Base-by-base conservation (phyloP, 2,113 vertebrate species). In the Prochilodus magdalenae region DNA sequence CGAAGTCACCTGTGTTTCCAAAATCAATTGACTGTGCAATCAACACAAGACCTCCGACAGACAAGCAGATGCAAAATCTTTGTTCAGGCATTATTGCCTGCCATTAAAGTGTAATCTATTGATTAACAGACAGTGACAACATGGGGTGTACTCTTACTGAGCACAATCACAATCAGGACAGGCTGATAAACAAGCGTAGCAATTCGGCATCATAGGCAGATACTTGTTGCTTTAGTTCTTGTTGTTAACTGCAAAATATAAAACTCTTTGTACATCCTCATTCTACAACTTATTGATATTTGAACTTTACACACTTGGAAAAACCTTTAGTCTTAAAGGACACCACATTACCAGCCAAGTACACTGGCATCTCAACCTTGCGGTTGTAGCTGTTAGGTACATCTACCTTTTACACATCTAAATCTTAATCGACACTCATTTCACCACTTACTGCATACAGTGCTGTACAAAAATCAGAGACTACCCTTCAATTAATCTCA, bases 11-110 rank as follows among this genome's bases (percentile, higher is more conserved):
- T 51, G 75, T 59, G 33, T 60, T 63, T 66, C 75, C 33, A 62
- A 29, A 81, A 65, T 82, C 88, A 88, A 86, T 79, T 88, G 89
- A 84, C 88, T 77, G 89, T 89, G 85, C 85, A 90, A 84, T 74
- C 79, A 79, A 87, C 63, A 86, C 33, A 70, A 84, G 63, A 18
- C 76, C 76, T 29, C 76, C 22, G 18, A 51, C 44, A 78, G 62
- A 90, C 85, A 91, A 53, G 82, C 86, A 60, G 57, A 88, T 85
- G 82, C 62, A 87, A 87, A 77, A 69, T 63, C 73, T 27, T 47
- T 71, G 62, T 67, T 53, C 62, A 53, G 63, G 66, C 66, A 70
- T 70, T 70, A 77, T 51, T 53, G 62, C 15, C 44, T 67, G 80
- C 65, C 36, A 66, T 44, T 75, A 75, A 60, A 53, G 51, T 60